Percentiles rank a stretch among this genome's conserved stretches.
phyloP scores from a whole-genome alignment of 2,888 invertebrate genomes.

The Epicampocera succincta region DNA sequence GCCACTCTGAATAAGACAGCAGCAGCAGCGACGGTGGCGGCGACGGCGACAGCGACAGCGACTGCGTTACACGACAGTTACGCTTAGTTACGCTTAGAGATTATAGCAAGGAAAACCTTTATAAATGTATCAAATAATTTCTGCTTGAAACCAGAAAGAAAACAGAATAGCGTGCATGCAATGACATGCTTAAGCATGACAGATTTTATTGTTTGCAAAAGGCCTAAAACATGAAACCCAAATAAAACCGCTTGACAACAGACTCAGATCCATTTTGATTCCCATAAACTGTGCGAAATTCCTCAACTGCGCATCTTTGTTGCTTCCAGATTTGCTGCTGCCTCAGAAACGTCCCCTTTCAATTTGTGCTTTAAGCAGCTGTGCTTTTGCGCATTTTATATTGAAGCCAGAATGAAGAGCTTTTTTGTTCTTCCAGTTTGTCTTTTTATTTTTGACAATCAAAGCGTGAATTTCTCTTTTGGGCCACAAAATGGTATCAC shows the following conservation, averaged over 20 bases:
- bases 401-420: slow-evolving; percentile 38
- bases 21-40: background rate
- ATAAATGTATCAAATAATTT: background rate
- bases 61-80: slow-evolving; percentile 58
- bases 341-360: slow-evolving; percentile 12
- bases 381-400: slow-evolving; percentile 28
- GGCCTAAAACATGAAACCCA: background rate
- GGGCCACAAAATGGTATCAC: slow-evolving; percentile 23
- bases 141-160: slow-evolving; percentile 5
- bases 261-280: slow-evolving; percentile 23
- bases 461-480: slow-evolving; percentile 34
- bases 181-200: background rate
- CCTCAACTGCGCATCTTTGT: slow-evolving; percentile 65
- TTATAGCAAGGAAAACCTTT: no score
- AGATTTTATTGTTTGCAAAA: background rate
- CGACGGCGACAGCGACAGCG: slow-evolving; percentile 41
- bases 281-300: slow-evolving; percentile 54
- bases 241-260: slow-evolving; percentile 34
- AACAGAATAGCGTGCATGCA: background rate
- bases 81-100: background rate
- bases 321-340: slow-evolving; percentile 2
- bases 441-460: slow-evolving; percentile 19
- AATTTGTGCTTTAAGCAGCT: slow-evolving; percentile 47
- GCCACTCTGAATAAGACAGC: no score
- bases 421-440: slow-evolving; percentile 27